Conservation (phyloP, 2,113 vertebrate species). For the Rattus norvegicus region DNA sequence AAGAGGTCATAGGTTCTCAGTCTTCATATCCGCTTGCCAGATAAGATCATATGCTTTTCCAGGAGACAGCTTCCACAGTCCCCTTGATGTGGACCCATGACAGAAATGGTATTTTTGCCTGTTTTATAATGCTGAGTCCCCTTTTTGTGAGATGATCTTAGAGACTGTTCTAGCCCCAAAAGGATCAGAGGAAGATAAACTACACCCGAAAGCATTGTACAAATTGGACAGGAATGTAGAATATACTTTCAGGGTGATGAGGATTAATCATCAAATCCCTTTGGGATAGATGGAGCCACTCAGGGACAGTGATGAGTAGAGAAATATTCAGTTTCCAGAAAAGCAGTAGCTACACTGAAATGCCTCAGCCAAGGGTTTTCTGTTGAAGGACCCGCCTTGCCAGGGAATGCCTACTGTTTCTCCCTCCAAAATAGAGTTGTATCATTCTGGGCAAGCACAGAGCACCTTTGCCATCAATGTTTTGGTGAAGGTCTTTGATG, state of each 20-base stretch:
- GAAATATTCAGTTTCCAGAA: not conserved
- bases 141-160: not conserved
- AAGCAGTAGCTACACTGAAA: not conserved
- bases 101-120: not conserved
- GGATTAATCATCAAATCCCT: not conserved
- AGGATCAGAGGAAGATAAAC: not conserved
- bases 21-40: slow-evolving; percentile 4
- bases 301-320: not conserved
- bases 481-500: not conserved
- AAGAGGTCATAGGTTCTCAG: not conserved
- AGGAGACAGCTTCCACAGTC: not conserved
- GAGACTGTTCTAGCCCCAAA: not conserved
- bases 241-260: not conserved
- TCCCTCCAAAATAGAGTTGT: not conserved
- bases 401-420: not conserved
- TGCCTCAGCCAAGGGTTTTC: not conserved
- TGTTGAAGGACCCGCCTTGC: not conserved
- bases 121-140: not conserved
- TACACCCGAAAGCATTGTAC: not conserved
- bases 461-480: not conserved
- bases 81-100: not conserved
- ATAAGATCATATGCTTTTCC: not conserved
- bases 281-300: not conserved
- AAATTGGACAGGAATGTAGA: not conserved
- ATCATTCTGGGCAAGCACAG: not conserved